Evolutionary conservation across 2,888 invertebrate species (phyloP), one percentile per base, ranked within the genome.

Genomic region (Cheiracanthium punctorium): DNA sequence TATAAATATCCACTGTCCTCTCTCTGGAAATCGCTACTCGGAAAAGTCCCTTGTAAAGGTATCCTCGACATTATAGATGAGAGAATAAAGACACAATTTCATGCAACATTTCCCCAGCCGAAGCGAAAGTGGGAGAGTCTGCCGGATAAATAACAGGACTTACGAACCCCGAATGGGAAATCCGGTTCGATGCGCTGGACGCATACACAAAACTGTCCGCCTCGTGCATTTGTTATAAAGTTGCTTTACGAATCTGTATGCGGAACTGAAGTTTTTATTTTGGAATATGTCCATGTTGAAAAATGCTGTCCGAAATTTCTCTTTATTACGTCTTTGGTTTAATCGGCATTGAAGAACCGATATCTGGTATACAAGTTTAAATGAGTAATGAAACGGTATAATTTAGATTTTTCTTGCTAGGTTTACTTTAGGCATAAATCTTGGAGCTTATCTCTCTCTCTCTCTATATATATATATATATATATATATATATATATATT

Each of bases 81-180:
- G 24, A 24, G 58, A 58, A 58, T 58, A 58, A 58, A 24, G 58
- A 48, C 5, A 24, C 58, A 58, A 58, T 58, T 58, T 58, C 58
- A 58, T 58, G 58, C 58, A 1, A 58, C 58, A 58, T 58, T 58
- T 58, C 58, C 17, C 58, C 20, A 8, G 24, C 2, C 12, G 20
- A 7, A 5, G 2, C 24, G 24, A 24, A 58, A 24, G 24, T n/a
- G 20, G 24, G 58, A 24, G 24, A 24, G 14, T 4, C 12, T 58
- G 58, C 24, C 24, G 58, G 58, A 58, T 58, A 58, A 58, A 58
- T 58, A 58, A 48, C 48, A 48, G 48, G 48, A 48, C 48, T 48
- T 48, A 58, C 58, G 58, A 2, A 58, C 58, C 24, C 24, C 17
- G 58, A 24, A 24, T 24, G 7, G 24, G 58, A 58, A 24, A 58